Evolutionary conservation across 2,113 vertebrate genomes (phyloP).

Genomic region (Microtus oregoni): DNA sequence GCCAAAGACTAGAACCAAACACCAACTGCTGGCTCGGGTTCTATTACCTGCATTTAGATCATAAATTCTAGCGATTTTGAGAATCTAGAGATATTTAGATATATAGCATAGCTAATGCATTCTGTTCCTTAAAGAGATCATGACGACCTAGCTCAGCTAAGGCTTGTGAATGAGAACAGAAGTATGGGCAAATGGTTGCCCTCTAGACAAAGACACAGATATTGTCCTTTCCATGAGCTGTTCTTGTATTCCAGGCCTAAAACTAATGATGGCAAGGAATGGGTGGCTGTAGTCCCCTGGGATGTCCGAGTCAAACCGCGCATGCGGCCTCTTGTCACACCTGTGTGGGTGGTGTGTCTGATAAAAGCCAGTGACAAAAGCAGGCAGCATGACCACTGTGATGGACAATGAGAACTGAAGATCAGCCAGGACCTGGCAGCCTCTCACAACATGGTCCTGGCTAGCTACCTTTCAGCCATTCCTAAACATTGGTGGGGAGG

Average conservation of each 20-base stretch:
- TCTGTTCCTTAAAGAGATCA: slow-evolving; percentile 6
- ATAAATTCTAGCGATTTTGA: slow-evolving; percentile 42
- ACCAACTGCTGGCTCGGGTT: slow-evolving; percentile 50
- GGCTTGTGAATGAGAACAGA: not conserved
- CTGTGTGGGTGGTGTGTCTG: not conserved
- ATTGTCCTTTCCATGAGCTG: not conserved
- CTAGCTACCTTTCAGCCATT: slow-evolving; percentile 54
- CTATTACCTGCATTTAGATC: not conserved
- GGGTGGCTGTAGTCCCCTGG: not conserved
- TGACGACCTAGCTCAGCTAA: not conserved
- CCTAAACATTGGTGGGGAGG: slow-evolving; percentile 27
- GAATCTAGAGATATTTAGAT: not conserved
- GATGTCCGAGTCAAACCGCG: slow-evolving; percentile 4
- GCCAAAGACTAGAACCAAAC: slow-evolving; percentile 45
- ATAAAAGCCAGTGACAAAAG: slow-evolving; percentile 62
- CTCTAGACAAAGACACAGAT: slow-evolving; percentile 49
- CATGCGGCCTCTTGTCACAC: not conserved
- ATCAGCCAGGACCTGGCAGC: slow-evolving; percentile 18
- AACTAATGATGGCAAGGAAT: not conserved
- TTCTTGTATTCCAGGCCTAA: not conserved
- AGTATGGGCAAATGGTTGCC: slow-evolving; percentile 15
- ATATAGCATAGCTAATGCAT: not conserved
- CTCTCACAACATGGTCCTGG: not conserved
- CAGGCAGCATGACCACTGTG: slow-evolving; percentile 16
- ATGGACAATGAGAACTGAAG: slow-evolving; percentile 51